Conservation (phyloP, 2,888 invertebrate species). For the Noctua janthina region DNA sequence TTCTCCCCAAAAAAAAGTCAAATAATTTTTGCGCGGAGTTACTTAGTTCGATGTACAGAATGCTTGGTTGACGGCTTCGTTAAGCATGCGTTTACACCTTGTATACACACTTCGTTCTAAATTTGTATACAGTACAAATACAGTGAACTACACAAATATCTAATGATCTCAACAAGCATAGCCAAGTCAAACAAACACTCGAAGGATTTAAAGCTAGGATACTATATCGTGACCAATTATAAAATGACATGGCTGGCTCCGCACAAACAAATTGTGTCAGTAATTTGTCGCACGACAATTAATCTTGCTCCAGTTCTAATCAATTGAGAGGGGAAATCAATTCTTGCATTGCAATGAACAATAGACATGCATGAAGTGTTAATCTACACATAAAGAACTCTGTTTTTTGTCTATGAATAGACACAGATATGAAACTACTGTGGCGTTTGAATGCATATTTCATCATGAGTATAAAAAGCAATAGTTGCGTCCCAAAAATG, state of each 20-base stretch:
- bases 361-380: constrained; percentile 29
- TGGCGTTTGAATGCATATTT: constrained; percentile 32
- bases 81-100: too few relatives aligned
- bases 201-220: not conserved
- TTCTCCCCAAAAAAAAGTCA: too few relatives aligned
- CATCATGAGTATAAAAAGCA: constrained; percentile 10
- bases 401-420: constrained; percentile 24
- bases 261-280: constrained; percentile 42
- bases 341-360: constrained; percentile 51
- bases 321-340: constrained; percentile 43
- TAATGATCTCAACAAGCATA: not conserved
- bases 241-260: constrained; percentile 27
- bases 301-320: constrained; percentile 47
- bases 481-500: constrained; percentile 9
- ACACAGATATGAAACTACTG: constrained; percentile 8
- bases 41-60: too few relatives aligned
- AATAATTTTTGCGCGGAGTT: too few relatives aligned
- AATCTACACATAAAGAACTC: constrained; percentile 3
- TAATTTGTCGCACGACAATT: constrained; percentile 59
- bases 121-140: too few relatives aligned
- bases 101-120: too few relatives aligned
- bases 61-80: too few relatives aligned
- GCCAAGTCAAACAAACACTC: not conserved
- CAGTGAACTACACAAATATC: not conserved
- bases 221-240: constrained; percentile 41